Evolutionary conservation across 92 coral and sea anemone species (phyloP), one percentile per base, ranked within the genome.

Genomic region (Epizoanthus ramosus): DNA sequence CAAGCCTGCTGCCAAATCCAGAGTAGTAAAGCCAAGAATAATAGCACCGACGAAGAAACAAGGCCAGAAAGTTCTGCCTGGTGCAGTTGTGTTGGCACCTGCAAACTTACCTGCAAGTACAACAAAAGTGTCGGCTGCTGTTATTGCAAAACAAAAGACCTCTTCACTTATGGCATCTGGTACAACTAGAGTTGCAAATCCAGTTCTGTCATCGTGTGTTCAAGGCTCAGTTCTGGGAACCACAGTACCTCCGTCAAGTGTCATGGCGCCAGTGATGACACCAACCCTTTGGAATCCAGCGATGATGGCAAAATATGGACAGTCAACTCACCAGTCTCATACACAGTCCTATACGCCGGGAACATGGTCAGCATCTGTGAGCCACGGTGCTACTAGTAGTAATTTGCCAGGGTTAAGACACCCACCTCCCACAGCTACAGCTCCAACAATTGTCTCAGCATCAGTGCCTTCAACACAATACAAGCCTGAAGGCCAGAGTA

Each of bases 1-100:
- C 80, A 87, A 85, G 14, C 54, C 80, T 66, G 76, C 68, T 39
- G 47, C 67, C 14, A 84, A 73, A 70, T 68, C 79, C 17, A 87
- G 80, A 87, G 24, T 67, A 4, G 25, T 60, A 61, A 81, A 81
- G 53, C 54, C 87, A 52, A 57, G 75, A 25, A 71, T 57, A 6
- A 45, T 79, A n/a, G 73, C 84, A 25, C 58, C 88, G 31, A 79
- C 89, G 70, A 92, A 90, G 56, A 82, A 84, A 21, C 98, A 88
- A 74, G 95, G 95, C 17, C 16, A 37, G 18, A 77, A 77, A 59
- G 70, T 57, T 60, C 24, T 60, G 65, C 57, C 70, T 8, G 41
- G 47, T 61, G 70, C 71, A 9, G 71, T 24, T 5, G 63, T 61
- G 16, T 31, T 74, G 12, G 37, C 47, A 7, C 47, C 82, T 25